phyloP scores from a whole-genome alignment of 2,797 vertebrate species.

The Notolabrus celidotus region DNA sequence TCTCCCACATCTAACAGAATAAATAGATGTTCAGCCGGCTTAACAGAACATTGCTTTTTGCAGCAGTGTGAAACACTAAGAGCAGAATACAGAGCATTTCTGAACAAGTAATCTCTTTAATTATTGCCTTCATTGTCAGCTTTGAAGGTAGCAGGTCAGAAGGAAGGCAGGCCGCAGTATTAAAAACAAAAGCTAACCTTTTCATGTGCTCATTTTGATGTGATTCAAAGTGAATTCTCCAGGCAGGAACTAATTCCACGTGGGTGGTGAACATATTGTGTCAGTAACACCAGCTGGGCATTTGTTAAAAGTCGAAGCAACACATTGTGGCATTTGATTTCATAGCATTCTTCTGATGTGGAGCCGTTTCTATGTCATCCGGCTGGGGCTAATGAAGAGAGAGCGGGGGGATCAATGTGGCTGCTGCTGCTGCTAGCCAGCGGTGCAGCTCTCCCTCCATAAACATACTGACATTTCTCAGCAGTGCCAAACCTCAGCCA shows the following conservation, averaged over 20 bases:
- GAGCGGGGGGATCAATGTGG: constrained; percentile 54
- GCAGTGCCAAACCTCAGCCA: constrained; percentile 12
- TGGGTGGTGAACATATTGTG: constrained; percentile 53
- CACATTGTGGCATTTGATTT: constrained; percentile 48
- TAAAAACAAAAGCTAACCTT: background rate
- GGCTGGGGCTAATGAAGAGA: constrained; percentile 51
- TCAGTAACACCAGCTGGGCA: constrained; percentile 35
- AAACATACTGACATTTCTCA: constrained; percentile 37
- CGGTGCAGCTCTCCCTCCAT: constrained; percentile 15
- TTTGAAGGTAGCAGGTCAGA: background rate
- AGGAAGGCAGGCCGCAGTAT: background rate
- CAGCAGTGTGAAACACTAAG: background rate
- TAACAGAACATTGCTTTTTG: background rate
- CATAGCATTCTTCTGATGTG: constrained; percentile 50
- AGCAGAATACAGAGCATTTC: background rate
- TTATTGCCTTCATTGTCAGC: background rate
- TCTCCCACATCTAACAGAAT: background rate
- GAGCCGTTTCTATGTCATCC: constrained; percentile 59
- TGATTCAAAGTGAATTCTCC: constrained; percentile 16
- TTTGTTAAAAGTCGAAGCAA: constrained; percentile 38
- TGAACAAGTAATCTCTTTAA: background rate
- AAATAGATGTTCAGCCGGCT: background rate
- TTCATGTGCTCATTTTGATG: background rate
- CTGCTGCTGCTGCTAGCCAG: constrained; percentile 18
- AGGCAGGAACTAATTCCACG: constrained; percentile 4